Evolutionary conservation across 2,888 invertebrate species (phyloP).

Genomic region (Philopedon plagiatum): DNA sequence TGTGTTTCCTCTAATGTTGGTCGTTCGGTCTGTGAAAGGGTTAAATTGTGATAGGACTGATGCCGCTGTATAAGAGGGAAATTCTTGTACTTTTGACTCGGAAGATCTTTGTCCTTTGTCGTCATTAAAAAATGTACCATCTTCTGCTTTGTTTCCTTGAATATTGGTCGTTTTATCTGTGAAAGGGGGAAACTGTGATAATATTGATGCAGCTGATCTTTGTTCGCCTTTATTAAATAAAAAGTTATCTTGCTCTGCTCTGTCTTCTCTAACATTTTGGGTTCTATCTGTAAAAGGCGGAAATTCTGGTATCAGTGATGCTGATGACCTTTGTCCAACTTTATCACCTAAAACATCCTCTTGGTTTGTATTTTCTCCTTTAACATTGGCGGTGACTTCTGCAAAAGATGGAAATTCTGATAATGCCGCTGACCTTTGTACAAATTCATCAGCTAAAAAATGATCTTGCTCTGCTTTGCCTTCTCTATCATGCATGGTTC

Average conservation of each 20-base stretch:
- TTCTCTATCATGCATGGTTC: background rate
- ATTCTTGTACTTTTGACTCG: too few relatives aligned
- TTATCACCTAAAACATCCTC: background rate
- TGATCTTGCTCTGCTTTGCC: background rate
- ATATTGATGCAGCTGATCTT: background rate
- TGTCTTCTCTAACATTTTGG: background rate
- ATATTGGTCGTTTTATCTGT: background rate
- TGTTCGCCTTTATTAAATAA: too few relatives aligned
- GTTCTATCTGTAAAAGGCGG: background rate
- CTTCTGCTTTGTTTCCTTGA: background rate
- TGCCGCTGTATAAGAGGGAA: too few relatives aligned
- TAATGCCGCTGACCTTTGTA: background rate
- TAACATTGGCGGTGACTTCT: background rate
- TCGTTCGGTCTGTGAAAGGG: too few relatives aligned
- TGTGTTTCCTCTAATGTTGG: too few relatives aligned
- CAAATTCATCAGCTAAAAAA: background rate
- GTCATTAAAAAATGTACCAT: too few relatives aligned
- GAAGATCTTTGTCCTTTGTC: too few relatives aligned
- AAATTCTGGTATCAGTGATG: background rate
- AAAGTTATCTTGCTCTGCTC: too few relatives aligned
- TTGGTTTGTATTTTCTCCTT: background rate
- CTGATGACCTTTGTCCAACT: background rate
- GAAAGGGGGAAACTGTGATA: background rate
- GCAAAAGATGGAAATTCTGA: background rate
- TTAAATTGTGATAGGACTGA: too few relatives aligned